A percentile compares a stretch with the other conserved stretches of the same genome.
Evolutionary conservation across 2,888 invertebrate species (phyloP).

Genomic region (Pristionchus maxplancki): DNA sequence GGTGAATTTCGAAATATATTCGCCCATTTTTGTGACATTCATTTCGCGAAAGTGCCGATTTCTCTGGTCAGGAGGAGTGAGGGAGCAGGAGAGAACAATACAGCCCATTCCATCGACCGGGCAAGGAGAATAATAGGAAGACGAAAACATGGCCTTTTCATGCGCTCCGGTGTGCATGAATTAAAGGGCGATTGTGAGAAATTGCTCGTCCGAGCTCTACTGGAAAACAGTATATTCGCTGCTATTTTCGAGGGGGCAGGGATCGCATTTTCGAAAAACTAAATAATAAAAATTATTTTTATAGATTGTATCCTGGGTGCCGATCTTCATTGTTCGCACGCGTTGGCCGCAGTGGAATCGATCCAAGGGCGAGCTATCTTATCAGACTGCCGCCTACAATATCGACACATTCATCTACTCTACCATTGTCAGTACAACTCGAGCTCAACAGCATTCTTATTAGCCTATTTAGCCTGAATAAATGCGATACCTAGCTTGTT

Average conservation of each 20-base stretch:
- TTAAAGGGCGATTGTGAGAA: slow-evolving; percentile 1
- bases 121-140: not conserved
- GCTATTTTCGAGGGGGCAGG: not conserved
- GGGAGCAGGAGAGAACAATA: not conserved
- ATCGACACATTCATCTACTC: slow-evolving; percentile 47
- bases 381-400: slow-evolving; percentile 2
- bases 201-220: not conserved
- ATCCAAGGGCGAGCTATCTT: not conserved
- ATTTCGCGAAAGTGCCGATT: not conserved
- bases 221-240: not conserved
- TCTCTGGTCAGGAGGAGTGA: not conserved
- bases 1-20: not conserved
- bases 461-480: too few species aligned
- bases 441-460: too few species aligned
- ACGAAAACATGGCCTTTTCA: not conserved
- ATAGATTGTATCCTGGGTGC: slow-evolving; percentile 61
- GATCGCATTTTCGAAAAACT: too few species aligned
- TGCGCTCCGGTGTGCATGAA: not conserved
- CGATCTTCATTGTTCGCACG: slow-evolving; percentile 58
- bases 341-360: not conserved
- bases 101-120: not conserved
- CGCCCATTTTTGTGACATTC: not conserved
- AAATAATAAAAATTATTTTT: not conserved
- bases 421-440: slow-evolving; percentile 46
- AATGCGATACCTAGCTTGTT: too few species aligned